Base-by-base conservation (phyloP, 2,113 vertebrate genomes). In the Panurus biarmicus region DNA sequence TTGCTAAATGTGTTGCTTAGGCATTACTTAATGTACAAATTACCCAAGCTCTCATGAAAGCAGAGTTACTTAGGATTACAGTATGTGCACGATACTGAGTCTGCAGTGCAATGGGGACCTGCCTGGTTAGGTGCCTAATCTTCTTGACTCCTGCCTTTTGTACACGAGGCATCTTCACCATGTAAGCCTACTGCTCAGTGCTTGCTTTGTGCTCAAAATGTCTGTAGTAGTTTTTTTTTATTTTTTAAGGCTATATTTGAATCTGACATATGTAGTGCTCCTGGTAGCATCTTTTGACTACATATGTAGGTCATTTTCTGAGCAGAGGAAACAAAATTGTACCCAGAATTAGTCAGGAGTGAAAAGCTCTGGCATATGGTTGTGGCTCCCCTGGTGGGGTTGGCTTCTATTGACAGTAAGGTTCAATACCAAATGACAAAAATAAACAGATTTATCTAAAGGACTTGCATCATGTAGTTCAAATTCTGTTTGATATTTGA, bases 291-390 rank as follows among this genome's bases (percentile, higher is more conserved):
- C 58, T 85, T 93, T 73, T 54, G 66, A 38, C 56, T 94, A 77
- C 71, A 18, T 89, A 94, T 87, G 71, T 92, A 93, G 91, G 94
- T 96, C 87, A 70, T 76, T 87, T 94, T 89, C 45, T 91, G 62
- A 91, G 87, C 47, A 77, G 87, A 76, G 62, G 74, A 77, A 91
- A 51, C 71, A 73, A 71, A 78, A 28, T 42, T 74, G 50, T 85
- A 44, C 25, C n/a, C 17, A 18, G 72, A 80, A 77, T 80, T 62
- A 85, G 75, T 47, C 60, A 94, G 77, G 70, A 94, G 45, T 80
- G 36, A 53, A 91, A 87, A 79, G 47, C 0, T 2, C 56, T 91
- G 91, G 44, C 95, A 93, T 94, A 85, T 87, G 88, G 85, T 85
- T 3, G 9, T 80, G 74, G 74, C 62, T 95, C 54, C 66, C 66